Base-by-base conservation (phyloP, 2,888 invertebrate genomes). In the Orthosia incerta region DNA sequence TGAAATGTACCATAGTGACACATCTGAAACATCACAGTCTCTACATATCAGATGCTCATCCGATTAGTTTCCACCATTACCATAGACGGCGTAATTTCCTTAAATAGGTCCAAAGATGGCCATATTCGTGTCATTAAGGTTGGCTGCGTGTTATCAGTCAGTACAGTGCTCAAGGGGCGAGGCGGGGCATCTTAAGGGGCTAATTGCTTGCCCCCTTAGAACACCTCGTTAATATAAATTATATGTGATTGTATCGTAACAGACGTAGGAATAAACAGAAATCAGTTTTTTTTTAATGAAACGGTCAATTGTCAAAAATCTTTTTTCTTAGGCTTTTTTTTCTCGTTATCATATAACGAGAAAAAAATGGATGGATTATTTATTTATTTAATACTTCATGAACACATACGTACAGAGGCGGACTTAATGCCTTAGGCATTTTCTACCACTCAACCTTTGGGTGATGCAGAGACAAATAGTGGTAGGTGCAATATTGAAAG, bases 211-310 rank as follows among this genome's bases (percentile, higher is more conserved):
- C 82, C 71, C 77, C 77, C 84, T 82, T 80, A 76, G 71, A 74
- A 74, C 70, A 80, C 82, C 70, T 85, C 89, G 85, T 91, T 88
- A 88, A 87, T 90, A 89, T 89, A 87, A 87, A 88, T 88, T 86
- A 90, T 87, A 64, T 39, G 48, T 60, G 75, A 73, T 71, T 65
- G 56, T 80, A 82, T 83, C 74, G 64, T 78, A 45, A 71, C 48
- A 26, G n/a, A 45, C 15, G 13, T 4, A 16, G 20, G 18, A 53
- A 73, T 56, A 53, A 31, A 70, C n/a, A 55, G 12, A 59, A 73
- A 71, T 77, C 60, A 70, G 51, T 51, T 65, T 31, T 11, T 39
- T 53, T 11, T 45, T 73, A 4, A 26, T 61, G 23, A 51, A 48
- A 65, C 46, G 31, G 45, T 12, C 2, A 26, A 45, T 46, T 13